Conservation (phyloP, 2,888 invertebrate species). For the Opisthograptis luteolata region DNA sequence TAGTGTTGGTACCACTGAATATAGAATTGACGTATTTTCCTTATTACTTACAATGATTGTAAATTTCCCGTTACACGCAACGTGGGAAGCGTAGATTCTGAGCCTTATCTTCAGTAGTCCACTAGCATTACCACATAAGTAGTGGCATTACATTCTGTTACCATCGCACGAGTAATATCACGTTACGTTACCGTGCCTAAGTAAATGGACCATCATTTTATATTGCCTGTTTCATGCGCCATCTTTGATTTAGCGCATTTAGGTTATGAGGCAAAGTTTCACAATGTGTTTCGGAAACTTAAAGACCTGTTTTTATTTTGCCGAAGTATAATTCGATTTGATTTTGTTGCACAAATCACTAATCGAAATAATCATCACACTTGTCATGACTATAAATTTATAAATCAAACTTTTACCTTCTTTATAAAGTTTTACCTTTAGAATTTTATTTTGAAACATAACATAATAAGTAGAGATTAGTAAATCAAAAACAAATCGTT, state of each 20-base stretch:
- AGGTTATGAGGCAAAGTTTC: conserved; percentile 4
- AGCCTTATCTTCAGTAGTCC: conserved; percentile 12
- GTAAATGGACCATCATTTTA: conserved; percentile 19
- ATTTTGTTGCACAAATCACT: no score
- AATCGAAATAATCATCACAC: no score
- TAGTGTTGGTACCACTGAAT: no score
- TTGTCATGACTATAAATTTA: no score
- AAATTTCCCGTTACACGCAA: conserved; percentile 14
- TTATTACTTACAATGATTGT: background rate
- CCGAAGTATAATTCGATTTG: no score
- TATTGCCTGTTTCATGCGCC: conserved; percentile 22
- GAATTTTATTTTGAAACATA: no score
- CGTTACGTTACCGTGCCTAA: conserved; percentile 26
- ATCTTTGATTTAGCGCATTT: conserved; percentile 15
- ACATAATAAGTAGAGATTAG: no score
- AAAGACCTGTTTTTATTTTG: no score
- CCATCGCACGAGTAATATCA: conserved; percentile 20
- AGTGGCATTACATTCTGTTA: conserved; percentile 22
- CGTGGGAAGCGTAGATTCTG: conserved; percentile 17
- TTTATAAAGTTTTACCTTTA: no score
- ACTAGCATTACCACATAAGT: conserved; percentile 26
- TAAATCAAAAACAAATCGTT: no score
- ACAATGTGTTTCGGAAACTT: no score
- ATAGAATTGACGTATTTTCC: background rate
- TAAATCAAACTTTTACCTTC: no score